Evolutionary conservation across 2,797 vertebrate genomes (phyloP), one percentile per base, ranked within the genome.

Genomic region (Halcyon chelicuti): DNA sequence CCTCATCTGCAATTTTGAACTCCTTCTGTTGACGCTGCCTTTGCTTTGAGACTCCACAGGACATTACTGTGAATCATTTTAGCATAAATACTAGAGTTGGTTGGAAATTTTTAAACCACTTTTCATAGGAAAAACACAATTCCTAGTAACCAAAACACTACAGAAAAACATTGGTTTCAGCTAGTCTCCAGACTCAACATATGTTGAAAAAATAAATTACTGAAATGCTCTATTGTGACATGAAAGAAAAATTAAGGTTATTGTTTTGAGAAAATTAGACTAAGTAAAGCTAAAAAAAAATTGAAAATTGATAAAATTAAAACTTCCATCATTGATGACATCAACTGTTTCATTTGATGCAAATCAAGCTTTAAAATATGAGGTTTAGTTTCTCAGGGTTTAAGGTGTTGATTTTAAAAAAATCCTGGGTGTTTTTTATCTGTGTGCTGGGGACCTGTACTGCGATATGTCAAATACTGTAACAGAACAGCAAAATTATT

Each of bases 121-220:
- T 96, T 93, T 55, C 75, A 77, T 35, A 25, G 47, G 52, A 80
- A 80, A 92, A 85, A 18, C 19, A 57, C 42, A 68, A 47, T 78
- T 83, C 35, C 21, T 66, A 37, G 79, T 68, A 91, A 93, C n/a
- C 10, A 93, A 96, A 94, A 78, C 49, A 73, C 33, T 67, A 29
- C 0, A 0, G 29, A 18, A 92, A 91, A 95, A 94, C 70, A 74
- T 4, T 68, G 19, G 14, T 71, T 93, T 93, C 49, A 57, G 49
- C 63, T 72, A 77, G 71, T 57, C 40, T 82, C 63, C 37, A 88
- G 75, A 68, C 37, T 86, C 58, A 83, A 80, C 21, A 21, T 72
- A 58, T 26, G 20, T 31, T 6, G 1, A 65, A 77, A 74, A 85
- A 70, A 92, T 2, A 83, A 95, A 67, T 55, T 17, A 35, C 26